phyloP scores from a whole-genome alignment of 2,797 vertebrate species.

The Eulemur rubriventer region DNA sequence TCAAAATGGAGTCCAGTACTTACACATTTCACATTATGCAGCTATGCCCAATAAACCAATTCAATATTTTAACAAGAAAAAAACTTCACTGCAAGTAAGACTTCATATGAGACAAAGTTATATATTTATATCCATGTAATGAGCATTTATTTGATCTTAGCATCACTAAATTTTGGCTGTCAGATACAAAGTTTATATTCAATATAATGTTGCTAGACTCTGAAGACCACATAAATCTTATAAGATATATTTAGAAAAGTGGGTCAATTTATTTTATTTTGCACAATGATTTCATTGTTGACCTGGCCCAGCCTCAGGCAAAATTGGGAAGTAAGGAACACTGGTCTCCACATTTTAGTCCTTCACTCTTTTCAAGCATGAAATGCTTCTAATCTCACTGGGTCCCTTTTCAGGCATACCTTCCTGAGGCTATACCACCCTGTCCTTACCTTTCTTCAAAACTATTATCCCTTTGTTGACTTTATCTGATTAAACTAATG shows the following conservation, averaged over 20 bases:
- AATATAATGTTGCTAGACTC: not conserved
- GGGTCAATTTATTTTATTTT: slow-evolving; percentile 28
- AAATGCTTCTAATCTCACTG: not conserved
- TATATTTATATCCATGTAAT: not conserved
- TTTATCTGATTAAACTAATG: slow-evolving; percentile 11
- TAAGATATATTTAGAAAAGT: slow-evolving; percentile 46
- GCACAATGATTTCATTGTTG: not conserved
- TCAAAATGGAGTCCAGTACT: slow-evolving; percentile 43
- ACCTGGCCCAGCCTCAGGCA: not conserved
- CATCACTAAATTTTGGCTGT: not conserved
- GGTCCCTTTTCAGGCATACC: not conserved
- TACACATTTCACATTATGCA: not conserved
- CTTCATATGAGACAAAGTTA: not conserved
- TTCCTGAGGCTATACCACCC: not conserved
- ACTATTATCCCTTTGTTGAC: not conserved
- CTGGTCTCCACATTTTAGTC: not conserved
- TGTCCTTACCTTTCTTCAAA: not conserved
- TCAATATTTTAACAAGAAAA: slow-evolving; percentile 17
- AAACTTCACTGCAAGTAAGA: slow-evolving; percentile 34
- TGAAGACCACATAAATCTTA: slow-evolving; percentile 41
- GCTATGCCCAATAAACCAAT: slow-evolving; percentile 17
- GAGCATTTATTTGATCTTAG: slow-evolving; percentile 7
- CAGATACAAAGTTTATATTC: slow-evolving; percentile 27
- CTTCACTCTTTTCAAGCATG: not conserved
- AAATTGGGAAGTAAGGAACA: slow-evolving; percentile 8